These are phyloP conservation scores for Morpho helenor DNA, from an alignment of 2,888 invertebrate species.

Conservation along the genomic window DNA sequence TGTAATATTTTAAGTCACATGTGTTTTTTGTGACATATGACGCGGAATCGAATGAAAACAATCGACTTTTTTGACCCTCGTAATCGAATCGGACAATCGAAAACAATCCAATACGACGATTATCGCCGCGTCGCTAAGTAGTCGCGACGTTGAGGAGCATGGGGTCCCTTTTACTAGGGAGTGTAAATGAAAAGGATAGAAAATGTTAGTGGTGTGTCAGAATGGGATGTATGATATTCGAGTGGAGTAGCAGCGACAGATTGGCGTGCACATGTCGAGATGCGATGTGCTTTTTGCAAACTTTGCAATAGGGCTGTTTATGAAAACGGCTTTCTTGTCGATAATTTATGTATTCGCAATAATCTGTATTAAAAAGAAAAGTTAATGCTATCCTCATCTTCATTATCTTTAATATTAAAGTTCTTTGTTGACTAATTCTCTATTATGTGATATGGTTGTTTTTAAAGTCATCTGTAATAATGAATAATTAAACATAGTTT, in stretches of 20 bases:
- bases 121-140: slow-evolving; percentile 67
- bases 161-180: slow-evolving; percentile 39
- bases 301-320: slow-evolving; percentile 35
- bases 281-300: slow-evolving; percentile 74
- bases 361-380: too few relatives aligned
- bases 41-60: slow-evolving; percentile 28
- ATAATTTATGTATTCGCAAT: neutral
- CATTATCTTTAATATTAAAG: neutral
- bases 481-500: too few relatives aligned
- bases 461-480: too few relatives aligned
- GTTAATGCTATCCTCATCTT: too few relatives aligned
- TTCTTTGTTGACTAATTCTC: neutral
- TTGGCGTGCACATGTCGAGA: slow-evolving; percentile 76
- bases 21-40: slow-evolving; percentile 25
- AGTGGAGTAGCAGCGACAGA: slow-evolving; percentile 72
- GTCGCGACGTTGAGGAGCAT: slow-evolving; percentile 53
- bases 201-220: slow-evolving; percentile 27
- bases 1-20: slow-evolving; percentile 7
- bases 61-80: slow-evolving; percentile 45
- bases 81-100: slow-evolving; percentile 63
- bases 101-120: slow-evolving; percentile 68
- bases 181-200: slow-evolving; percentile 36
- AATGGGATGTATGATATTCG: slow-evolving; percentile 42
- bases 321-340: slow-evolving; percentile 1
- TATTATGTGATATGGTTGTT: too few relatives aligned